Conservation (phyloP, 35 echinoderm and acorn worm species). For the Apostichopus japonicus region DNA sequence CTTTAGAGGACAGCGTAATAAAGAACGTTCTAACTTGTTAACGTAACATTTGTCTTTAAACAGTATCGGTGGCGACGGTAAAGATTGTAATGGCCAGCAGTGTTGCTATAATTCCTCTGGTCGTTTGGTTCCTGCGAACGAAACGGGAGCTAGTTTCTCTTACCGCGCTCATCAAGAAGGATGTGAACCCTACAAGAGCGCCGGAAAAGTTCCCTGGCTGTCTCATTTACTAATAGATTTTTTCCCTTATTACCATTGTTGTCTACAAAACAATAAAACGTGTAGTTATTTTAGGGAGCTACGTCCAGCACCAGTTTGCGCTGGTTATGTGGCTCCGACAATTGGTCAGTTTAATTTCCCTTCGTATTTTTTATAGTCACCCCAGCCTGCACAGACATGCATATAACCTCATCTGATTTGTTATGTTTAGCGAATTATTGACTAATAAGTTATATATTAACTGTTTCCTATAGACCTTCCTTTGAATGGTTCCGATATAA, state of each 20-base stretch:
- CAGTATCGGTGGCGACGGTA: neutral
- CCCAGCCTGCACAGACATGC: no score
- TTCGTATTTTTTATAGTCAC: no score
- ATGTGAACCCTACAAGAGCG: neutral
- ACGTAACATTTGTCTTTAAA: no score
- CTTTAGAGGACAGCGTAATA: no score
- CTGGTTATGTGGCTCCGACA: neutral
- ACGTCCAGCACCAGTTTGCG: neutral
- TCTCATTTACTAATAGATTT: slow-evolving; percentile 20
- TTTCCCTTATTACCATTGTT: neutral
- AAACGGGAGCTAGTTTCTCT: neutral
- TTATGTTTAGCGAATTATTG: no score
- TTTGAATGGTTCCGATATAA: no score
- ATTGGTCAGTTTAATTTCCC: neutral
- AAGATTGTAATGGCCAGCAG: neutral
- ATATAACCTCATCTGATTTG: no score
- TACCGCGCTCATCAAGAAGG: slow-evolving; percentile 5
- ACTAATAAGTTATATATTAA: no score
- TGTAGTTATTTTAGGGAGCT: neutral
- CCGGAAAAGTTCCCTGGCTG: slow-evolving; percentile 8
- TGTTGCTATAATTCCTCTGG: neutral
- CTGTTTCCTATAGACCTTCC: no score
- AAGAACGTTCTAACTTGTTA: no score
- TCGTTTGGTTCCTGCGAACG: no score
- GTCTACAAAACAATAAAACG: neutral